Percentiles rank a stretch among this genome's conserved stretches.
Conservation (phyloP, 2,888 invertebrate genomes). For the Ophion ventricosus region DNA sequence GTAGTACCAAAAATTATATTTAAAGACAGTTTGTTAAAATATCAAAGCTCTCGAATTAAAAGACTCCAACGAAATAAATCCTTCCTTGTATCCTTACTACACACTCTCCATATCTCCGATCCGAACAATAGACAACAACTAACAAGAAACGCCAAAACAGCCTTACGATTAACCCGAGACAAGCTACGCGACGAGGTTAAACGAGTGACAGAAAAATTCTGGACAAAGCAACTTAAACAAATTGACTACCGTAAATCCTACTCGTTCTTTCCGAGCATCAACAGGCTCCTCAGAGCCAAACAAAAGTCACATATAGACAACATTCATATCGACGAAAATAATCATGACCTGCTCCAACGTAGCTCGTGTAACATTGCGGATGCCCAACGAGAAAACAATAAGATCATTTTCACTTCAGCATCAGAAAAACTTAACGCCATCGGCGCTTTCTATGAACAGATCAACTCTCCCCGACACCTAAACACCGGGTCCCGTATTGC, state of each 20-base stretch:
- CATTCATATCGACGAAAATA: neutral
- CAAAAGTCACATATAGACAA: neutral
- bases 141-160: neutral
- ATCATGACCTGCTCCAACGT: neutral
- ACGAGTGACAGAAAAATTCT: conserved; percentile 12
- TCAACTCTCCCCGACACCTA: conserved; percentile 46
- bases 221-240: conserved; percentile 35
- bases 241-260: conserved; percentile 51
- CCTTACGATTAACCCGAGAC: neutral
- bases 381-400: neutral
- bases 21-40: neutral
- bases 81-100: neutral
- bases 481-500: conserved; percentile 24
- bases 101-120: neutral
- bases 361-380: neutral
- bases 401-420: conserved; percentile 6
- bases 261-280: conserved; percentile 59
- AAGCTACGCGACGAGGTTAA: neutral
- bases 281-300: conserved; percentile 36
- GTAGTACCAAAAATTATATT: neutral
- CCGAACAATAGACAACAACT: neutral
- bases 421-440: conserved; percentile 45
- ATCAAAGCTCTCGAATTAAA: neutral
- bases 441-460: conserved; percentile 42
- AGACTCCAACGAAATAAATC: neutral